Conservation (phyloP, 1,140 invertebrate genomes). For the Drosophila lacteicornis region DNA sequence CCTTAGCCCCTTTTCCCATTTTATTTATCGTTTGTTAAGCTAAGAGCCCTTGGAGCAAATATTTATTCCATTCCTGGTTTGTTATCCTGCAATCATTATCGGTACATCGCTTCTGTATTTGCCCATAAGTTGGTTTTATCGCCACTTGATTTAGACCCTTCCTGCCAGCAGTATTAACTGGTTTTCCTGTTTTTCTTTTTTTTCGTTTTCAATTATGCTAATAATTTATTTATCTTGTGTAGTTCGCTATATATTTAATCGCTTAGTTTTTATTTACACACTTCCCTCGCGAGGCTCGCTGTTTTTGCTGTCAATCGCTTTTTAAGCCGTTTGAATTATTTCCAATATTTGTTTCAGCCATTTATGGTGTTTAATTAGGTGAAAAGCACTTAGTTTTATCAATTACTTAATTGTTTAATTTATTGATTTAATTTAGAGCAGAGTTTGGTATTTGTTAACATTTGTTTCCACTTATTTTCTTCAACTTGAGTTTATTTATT, state of each 20-base stretch:
- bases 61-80: constrained; percentile 3
- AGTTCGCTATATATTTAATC: constrained; percentile 3
- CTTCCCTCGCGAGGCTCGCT: too few species aligned
- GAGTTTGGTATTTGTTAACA: neutral
- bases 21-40: neutral
- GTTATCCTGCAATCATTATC: neutral
- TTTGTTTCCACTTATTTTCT: neutral
- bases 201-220: neutral
- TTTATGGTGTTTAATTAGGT: constrained; percentile 14
- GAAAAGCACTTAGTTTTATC: neutral
- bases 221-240: constrained; percentile 6
- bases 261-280: neutral
- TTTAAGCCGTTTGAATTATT: constrained; percentile 3
- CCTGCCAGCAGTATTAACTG: neutral
- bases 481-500: too few species aligned
- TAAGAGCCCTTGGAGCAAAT: neutral
- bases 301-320: constrained; percentile 1
- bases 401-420: constrained; percentile 13
- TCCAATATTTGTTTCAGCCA: neutral
- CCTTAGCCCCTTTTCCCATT: too few species aligned
- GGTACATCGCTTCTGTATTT: too few species aligned
- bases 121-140: neutral
- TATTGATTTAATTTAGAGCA: neutral
- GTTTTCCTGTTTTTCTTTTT: neutral
- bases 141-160: neutral